phyloP scores from a whole-genome alignment of 2,888 invertebrate genomes.

The Orthonevra nobilis region DNA sequence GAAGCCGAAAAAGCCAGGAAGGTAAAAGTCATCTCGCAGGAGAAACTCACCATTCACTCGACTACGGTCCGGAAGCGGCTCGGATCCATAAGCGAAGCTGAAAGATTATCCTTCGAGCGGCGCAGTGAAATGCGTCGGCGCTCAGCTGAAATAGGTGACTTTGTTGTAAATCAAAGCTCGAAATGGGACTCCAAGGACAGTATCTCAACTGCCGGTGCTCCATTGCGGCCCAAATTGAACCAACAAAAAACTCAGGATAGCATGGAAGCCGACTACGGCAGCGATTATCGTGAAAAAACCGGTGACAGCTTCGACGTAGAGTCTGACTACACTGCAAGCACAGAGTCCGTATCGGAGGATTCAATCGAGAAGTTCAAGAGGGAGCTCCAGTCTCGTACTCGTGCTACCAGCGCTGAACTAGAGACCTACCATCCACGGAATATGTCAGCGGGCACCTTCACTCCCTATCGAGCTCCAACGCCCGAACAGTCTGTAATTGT shows the following conservation, averaged over 20 bases:
- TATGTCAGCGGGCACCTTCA: conserved; percentile 79
- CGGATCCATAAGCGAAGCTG: conserved; percentile 81
- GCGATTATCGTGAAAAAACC: conserved; percentile 74
- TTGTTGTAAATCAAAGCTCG: conserved; percentile 65
- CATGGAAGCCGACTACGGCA: conserved; percentile 69
- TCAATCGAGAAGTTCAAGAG: conserved; percentile 80
- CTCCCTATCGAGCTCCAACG: conserved; percentile 79
- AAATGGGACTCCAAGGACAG: conserved; percentile 78
- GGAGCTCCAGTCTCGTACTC: conserved; percentile 77
- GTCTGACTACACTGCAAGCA: conserved; percentile 85
- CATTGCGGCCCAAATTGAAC: no score
- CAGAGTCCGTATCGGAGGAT: conserved; percentile 81
- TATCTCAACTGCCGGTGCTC: conserved; percentile 71
- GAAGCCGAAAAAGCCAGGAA: conserved; percentile 83
- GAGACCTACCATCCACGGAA: conserved; percentile 86
- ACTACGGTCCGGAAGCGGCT: conserved; percentile 80
- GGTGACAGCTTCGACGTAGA: conserved; percentile 81
- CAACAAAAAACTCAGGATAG: no score
- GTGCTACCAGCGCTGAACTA: conserved; percentile 82
- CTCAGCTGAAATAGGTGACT: conserved; percentile 80
- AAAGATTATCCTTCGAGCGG: conserved; percentile 80
- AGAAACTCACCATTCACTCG: conserved; percentile 72
- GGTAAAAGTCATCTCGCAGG: conserved; percentile 74
- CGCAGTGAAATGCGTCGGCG: conserved; percentile 80
- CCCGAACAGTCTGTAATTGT: conserved; percentile 83